These are phyloP conservation scores for Cyprinodon diabolis DNA, from an alignment of 2,797 vertebrate genomes.

Conservation along the genomic window DNA sequence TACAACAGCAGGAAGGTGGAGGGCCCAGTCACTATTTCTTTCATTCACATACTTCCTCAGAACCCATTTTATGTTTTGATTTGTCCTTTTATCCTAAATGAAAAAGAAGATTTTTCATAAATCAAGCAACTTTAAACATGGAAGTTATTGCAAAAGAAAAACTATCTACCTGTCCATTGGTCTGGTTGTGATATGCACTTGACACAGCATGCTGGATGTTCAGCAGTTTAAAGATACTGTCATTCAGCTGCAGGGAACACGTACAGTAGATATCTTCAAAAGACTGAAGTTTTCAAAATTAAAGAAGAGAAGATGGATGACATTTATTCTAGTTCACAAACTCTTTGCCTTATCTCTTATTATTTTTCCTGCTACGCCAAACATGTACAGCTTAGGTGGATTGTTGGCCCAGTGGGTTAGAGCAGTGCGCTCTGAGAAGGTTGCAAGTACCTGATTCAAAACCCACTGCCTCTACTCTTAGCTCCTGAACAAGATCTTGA, in stretches of 20 bases:
- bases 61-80: background rate
- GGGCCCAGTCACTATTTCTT: background rate
- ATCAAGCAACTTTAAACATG: background rate
- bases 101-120: background rate
- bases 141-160: background rate
- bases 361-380: background rate
- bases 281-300: background rate
- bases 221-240: too few relatives aligned
- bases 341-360: background rate
- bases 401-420: too few relatives aligned
- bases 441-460: too few relatives aligned
- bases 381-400: background rate
- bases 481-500: too few relatives aligned
- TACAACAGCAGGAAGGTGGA: background rate
- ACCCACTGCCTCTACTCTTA: too few relatives aligned
- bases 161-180: background rate
- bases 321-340: background rate
- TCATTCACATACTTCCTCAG: background rate
- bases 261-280: background rate
- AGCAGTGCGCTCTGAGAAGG: too few relatives aligned
- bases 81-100: background rate
- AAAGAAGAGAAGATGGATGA: background rate
- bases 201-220: too few relatives aligned
- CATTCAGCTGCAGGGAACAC: too few relatives aligned
- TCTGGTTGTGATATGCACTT: background rate